Conservation (phyloP, 2,797 vertebrate genomes). For the Catostomus latipinnis region DNA sequence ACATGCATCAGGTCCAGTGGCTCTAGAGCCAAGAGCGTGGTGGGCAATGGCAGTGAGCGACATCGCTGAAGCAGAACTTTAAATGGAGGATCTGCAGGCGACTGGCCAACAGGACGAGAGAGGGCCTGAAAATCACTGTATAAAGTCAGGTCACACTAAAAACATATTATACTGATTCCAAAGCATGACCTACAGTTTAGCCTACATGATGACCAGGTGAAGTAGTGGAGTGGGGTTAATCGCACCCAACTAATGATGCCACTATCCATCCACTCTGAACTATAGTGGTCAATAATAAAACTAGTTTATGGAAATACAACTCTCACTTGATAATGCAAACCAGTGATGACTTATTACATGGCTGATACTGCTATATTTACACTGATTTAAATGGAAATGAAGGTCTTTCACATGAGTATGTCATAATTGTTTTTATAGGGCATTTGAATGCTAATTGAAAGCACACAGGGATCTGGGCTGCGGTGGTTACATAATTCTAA, state of each 20-base stretch:
- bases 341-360: neutral
- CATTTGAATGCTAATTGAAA: too few relatives aligned
- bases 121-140: conserved; percentile 79
- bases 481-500: too few relatives aligned
- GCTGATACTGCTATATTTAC: neutral
- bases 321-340: neutral
- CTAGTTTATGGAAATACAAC: neutral
- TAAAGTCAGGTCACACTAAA: conserved; percentile 65
- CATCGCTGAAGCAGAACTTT: conserved; percentile 86
- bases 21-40: conserved; percentile 78
- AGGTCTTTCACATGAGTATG: neutral
- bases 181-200: neutral
- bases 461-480: too few relatives aligned
- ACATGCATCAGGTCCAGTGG: conserved; percentile 75
- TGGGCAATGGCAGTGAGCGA: conserved; percentile 83
- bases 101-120: conserved; percentile 80
- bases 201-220: neutral
- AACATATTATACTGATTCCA: neutral
- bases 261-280: too few relatives aligned
- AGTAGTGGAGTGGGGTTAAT: conserved; percentile 49
- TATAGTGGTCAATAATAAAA: neutral
- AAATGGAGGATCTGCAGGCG: conserved; percentile 80
- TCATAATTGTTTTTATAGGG: too few relatives aligned
- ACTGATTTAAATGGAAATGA: neutral
- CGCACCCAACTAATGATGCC: conserved; percentile 39